phyloP scores from a whole-genome alignment of 1,140 invertebrate species.

The Aphelenchoides avenae region DNA sequence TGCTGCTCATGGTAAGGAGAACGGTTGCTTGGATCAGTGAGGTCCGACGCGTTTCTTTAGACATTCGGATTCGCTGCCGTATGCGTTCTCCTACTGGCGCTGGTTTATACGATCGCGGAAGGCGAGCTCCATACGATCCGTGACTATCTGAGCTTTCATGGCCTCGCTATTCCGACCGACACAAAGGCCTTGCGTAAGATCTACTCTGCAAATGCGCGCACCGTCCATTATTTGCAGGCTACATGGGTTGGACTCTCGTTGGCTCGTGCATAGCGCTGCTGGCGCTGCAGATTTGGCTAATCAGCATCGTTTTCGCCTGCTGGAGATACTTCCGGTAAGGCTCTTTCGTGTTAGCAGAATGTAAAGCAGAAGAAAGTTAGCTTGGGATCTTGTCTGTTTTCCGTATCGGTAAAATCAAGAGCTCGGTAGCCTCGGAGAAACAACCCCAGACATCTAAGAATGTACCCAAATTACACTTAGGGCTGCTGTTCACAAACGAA shows the following conservation, averaged over 20 bases:
- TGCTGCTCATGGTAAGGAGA: slow-evolving; percentile 26
- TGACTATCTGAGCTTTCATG: slow-evolving; percentile 22
- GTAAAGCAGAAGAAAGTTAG: too few relatives aligned
- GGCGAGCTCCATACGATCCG: slow-evolving; percentile 25
- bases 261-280: slow-evolving; percentile 30
- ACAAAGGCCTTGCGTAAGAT: neutral
- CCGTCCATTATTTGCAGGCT: slow-evolving; percentile 30
- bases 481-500: too few relatives aligned
- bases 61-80: slow-evolving; percentile 27
- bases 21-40: neutral
- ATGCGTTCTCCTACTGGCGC: slow-evolving; percentile 36
- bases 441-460: too few relatives aligned
- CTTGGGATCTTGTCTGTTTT: too few relatives aligned
- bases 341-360: too few relatives aligned
- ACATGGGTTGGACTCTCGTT: slow-evolving; percentile 34
- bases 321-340: slow-evolving; percentile 40
- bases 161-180: neutral
- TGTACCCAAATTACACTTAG: too few relatives aligned
- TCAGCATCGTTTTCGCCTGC: slow-evolving; percentile 42
- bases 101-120: slow-evolving; percentile 24
- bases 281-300: slow-evolving; percentile 41
- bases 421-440: too few relatives aligned
- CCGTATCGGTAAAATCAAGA: too few relatives aligned
- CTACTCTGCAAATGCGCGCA: neutral
- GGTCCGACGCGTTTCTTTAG: slow-evolving; percentile 12